A percentile compares a stretch with the other conserved stretches of the same genome.
These are phyloP conservation scores for Stomatorhinus ivindoensis DNA, from an alignment of 2,113 vertebrate genomes.

Conservation along the genomic window DNA sequence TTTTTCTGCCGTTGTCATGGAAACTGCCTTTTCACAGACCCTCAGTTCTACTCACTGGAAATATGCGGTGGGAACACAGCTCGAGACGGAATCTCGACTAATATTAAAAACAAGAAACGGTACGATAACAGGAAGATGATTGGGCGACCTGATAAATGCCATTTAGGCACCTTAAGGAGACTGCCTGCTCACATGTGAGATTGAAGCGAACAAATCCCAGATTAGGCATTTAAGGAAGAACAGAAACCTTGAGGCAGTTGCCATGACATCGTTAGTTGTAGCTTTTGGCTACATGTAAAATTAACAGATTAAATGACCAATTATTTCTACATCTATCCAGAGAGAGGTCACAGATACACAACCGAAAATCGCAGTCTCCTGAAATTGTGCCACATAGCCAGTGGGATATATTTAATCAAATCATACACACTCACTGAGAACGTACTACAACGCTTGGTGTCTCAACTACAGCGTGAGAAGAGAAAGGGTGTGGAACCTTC, in stretches of 20 bases:
- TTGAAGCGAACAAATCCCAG: neutral
- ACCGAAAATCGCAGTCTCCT: slow-evolving; percentile 36
- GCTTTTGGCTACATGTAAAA: neutral
- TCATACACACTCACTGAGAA: slow-evolving; percentile 65
- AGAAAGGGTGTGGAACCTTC: slow-evolving; percentile 82
- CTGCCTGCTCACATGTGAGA: neutral
- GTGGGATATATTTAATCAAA: slow-evolving; percentile 53
- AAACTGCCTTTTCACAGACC: slow-evolving; percentile 10
- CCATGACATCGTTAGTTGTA: neutral
- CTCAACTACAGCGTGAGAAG: slow-evolving; percentile 66
- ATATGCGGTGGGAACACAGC: neutral
- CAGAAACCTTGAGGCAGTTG: slow-evolving; percentile 1
- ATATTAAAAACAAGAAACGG: neutral
- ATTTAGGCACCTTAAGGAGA: neutral
- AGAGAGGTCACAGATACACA: neutral
- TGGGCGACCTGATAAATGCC: neutral
- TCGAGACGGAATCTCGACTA: neutral
- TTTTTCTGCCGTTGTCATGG: slow-evolving; percentile 16
- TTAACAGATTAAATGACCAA: neutral
- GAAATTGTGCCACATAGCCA: slow-evolving; percentile 51
- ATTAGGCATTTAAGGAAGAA: neutral
- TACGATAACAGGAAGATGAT: neutral
- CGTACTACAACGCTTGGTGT: slow-evolving; percentile 63
- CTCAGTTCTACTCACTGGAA: neutral
- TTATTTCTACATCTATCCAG: neutral